Percentiles rank a stretch among this genome's conserved stretches.
phyloP scores from a whole-genome alignment of 2,797 vertebrate genomes.

The Mus spretus region DNA sequence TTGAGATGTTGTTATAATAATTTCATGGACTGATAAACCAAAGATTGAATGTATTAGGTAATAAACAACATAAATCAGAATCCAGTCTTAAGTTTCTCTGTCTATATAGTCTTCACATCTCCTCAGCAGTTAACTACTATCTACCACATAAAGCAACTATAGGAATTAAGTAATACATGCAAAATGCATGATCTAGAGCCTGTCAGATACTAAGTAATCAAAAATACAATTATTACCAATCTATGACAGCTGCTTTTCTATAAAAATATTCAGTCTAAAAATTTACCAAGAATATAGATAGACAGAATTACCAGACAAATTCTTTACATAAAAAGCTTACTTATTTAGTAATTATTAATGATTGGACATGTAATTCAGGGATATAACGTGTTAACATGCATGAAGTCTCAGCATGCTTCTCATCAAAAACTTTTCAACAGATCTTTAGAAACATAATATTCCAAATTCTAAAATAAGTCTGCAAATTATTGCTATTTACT shows the following conservation, averaged over 20 bases:
- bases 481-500: conserved; percentile 34
- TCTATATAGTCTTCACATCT: background rate
- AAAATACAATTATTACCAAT: background rate
- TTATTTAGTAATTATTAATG: conserved; percentile 30
- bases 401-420: background rate
- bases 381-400: background rate
- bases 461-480: conserved; percentile 44
- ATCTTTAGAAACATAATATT: conserved; percentile 21
- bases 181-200: background rate
- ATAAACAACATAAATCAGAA: background rate
- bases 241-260: background rate
- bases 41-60: background rate
- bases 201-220: background rate
- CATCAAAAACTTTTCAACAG: background rate
- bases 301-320: background rate
- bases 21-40: too few species aligned
- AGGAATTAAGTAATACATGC: background rate
- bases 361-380: background rate
- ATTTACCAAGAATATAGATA: background rate
- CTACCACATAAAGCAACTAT: too few species aligned
- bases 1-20: background rate
- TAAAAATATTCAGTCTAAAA: conserved; percentile 12
- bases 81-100: background rate
- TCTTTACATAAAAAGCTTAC: conserved; percentile 20
- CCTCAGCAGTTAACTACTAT: background rate